Percentiles rank a stretch among this genome's conserved stretches.
Evolutionary conservation across 2,797 vertebrate species (phyloP).

Genomic region (Dryobates pubescens): DNA sequence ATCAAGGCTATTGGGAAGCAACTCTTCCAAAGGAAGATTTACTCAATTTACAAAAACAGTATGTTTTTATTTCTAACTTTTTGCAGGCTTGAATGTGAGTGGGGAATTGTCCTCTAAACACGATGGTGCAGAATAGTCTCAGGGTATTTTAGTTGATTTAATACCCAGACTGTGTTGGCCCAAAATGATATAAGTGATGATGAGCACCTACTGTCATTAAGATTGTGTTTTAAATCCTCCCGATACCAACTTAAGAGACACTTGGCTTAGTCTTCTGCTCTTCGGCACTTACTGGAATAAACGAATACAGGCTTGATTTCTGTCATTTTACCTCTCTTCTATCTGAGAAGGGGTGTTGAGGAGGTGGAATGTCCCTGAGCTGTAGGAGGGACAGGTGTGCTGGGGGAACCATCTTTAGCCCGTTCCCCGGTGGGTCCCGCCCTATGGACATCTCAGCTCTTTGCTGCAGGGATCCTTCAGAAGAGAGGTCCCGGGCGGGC

Average conservation of each 20-base stretch:
- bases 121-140: fast-evolving
- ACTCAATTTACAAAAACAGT: neutral
- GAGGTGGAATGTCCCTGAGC: neutral
- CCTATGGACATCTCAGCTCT: neutral
- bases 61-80: neutral
- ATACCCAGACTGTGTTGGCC: fast-evolving
- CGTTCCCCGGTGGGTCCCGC: neutral
- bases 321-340: fast-evolving
- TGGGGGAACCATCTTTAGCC: too few relatives aligned
- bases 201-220: fast-evolving
- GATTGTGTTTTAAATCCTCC: fast-evolving
- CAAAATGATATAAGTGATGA: fast-evolving
- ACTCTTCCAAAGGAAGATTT: neutral
- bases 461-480: neutral
- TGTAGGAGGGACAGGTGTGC: neutral
- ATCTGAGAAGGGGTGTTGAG: too few relatives aligned
- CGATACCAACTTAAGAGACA: fast-evolving
- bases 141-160: neutral
- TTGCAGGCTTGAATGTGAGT: fast-evolving
- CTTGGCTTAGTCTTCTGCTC: neutral
- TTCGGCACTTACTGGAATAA: neutral
- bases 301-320: fast-evolving
- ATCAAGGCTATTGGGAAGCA: fast-evolving
- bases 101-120: neutral
- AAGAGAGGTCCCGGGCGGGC: neutral